Percentiles rank a stretch among this genome's conserved stretches.
Conservation (phyloP, 2,797 vertebrate species). For the Molossus alvarezi region DNA sequence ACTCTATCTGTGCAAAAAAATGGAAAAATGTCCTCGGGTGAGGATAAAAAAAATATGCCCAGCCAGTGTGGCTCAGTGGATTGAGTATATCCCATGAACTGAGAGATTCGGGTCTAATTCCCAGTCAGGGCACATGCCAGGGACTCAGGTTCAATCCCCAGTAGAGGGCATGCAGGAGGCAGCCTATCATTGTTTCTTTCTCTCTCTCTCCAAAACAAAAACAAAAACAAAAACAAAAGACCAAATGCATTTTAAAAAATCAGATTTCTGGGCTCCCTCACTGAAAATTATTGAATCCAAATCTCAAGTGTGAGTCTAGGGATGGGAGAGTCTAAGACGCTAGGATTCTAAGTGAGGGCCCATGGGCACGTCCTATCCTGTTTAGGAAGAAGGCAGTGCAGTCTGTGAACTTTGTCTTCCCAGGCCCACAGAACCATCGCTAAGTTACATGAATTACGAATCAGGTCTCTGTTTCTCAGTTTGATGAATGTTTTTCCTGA, state of each 20-base stretch:
- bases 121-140: too few relatives aligned
- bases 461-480: not conserved
- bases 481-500: not conserved
- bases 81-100: too few relatives aligned
- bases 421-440: not conserved
- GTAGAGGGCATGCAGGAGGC: too few relatives aligned
- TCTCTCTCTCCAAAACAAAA: too few relatives aligned
- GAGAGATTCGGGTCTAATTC: too few relatives aligned
- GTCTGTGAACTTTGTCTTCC: not conserved
- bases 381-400: not conserved
- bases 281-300: conserved; percentile 28
- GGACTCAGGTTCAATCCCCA: too few relatives aligned
- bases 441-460: not conserved
- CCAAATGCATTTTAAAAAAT: not conserved
- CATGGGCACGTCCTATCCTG: not conserved
- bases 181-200: too few relatives aligned
- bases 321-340: not conserved
- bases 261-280: not conserved
- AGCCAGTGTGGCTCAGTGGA: too few relatives aligned
- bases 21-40: too few relatives aligned
- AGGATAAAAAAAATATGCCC: conserved; percentile 21
- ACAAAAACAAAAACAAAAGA: too few relatives aligned
- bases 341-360: not conserved
- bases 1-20: too few relatives aligned
- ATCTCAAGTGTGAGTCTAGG: not conserved